Conservation (phyloP, 2,797 vertebrate species). For the Apogon hyalosoma region DNA sequence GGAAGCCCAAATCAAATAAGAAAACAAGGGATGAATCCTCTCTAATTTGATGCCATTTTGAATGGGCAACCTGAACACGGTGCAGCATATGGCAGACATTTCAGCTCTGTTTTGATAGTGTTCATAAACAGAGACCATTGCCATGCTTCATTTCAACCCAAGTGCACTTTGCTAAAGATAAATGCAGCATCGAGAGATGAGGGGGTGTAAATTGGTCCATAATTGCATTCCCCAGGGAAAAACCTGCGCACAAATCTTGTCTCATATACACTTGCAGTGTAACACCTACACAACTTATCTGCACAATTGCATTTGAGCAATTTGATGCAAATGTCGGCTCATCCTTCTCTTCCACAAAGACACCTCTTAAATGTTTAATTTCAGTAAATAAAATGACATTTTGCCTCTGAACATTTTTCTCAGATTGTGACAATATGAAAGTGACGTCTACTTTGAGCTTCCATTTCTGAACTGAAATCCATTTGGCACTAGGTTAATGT, state of each 20-base stretch:
- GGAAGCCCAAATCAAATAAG: constrained; percentile 66
- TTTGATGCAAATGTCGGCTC: constrained; percentile 55
- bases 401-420: constrained; percentile 13
- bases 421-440: neutral
- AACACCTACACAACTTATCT: constrained; percentile 57
- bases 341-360: constrained; percentile 17
- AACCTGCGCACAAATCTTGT: constrained; percentile 57
- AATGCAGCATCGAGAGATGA: constrained; percentile 65
- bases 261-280: constrained; percentile 36
- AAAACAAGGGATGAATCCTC: constrained; percentile 63
- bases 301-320: constrained; percentile 51
- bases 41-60: constrained; percentile 66
- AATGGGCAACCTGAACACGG: constrained; percentile 62
- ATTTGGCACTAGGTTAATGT: neutral
- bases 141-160: constrained; percentile 75
- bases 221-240: constrained; percentile 66
- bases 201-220: constrained; percentile 72
- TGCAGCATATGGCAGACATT: constrained; percentile 80
- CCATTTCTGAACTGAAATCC: constrained; percentile 12
- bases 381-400: constrained; percentile 25
- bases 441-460: neutral
- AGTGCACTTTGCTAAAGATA: constrained; percentile 76
- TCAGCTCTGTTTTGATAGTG: constrained; percentile 71
- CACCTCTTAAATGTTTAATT: constrained; percentile 36
- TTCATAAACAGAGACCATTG: constrained; percentile 75